Evolutionary conservation across 2,797 vertebrate genomes (phyloP), one percentile per base, ranked within the genome.

Genomic region (Enteromius fasciolatus): DNA sequence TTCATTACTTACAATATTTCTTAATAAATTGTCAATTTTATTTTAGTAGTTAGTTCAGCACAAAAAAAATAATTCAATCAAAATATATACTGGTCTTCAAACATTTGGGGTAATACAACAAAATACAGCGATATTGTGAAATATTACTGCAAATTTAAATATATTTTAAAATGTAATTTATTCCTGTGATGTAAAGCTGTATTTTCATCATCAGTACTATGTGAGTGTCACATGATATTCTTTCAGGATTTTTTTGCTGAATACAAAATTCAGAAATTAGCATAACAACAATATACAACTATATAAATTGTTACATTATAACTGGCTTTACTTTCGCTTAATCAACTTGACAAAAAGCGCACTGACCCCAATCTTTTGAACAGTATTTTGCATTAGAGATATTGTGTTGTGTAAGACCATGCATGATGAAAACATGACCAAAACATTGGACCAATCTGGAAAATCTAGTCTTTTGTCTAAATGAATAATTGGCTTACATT

Each of bases 371-470:
- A 44, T 1, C 20, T 23, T 14, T 23, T 3, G 11, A 68, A 41
- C 36, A 14, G 4, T 6, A 33, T 64, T 1, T 64, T 18, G 7
- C 17, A 18, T 36, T 66, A 36, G 8, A 4, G 4, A 20, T 39
- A 66, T 39, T 36, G 31, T 33, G 28, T 10, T 33, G 3, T 44
- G 20, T 23, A 68, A 68, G 66, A 54, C 20, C 52, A 54, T 4
- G 52, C 52, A 41, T 67, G n/a, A 44, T 69, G 39, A 44, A 68
- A 44, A n/a, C n/a, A n/a, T n/a, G n/a, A n/a, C n/a, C n/a, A n/a
- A n/a, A n/a, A n/a, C n/a, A n/a, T n/a, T n/a, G n/a, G n/a, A 23
- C 11, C 36, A 8, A 18, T 18, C 23, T 50, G 15, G 48, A 31
- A 72, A 18, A 31, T 20, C 2, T 18, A 28, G 15, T 72, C 44